Base-by-base conservation (phyloP, 2,797 vertebrate genomes). In the Pipistrellus pygmaeus region DNA sequence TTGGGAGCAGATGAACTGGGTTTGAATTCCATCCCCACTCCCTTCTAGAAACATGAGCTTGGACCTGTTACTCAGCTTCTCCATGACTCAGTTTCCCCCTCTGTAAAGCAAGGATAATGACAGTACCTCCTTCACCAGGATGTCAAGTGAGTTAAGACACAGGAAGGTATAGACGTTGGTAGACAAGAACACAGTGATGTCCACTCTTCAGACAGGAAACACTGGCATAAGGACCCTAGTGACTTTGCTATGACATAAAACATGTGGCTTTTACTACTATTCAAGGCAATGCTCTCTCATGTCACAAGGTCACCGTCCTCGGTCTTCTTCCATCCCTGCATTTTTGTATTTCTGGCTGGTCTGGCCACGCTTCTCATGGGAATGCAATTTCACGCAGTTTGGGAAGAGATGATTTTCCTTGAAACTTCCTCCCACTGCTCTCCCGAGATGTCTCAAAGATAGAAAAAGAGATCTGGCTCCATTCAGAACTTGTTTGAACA, bases 401-500 rank as follows among this genome's bases (percentile, higher is more conserved):
- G 91, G 77, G 69, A 82, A 91, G 41, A 91, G 85, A 82, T 12
- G 78, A 64, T 55, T 32, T 76, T 85, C 81, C 89, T 44, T 46
- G 91, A 94, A 89, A 90, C 94, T 83, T 95, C 93, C 57, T 13
- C 92, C 94, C 44, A 1, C 15, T 91, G 93, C 78, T 69, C 78
- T 91, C 95, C 76, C 0, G 15, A 91, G 90, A 96, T 81, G 71
- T 62, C 88, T 88, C 53, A 14, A 87, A 97, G 96, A 96, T 91
- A 95, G 89, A 83, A 75, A 93, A 69, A 71, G 2, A 23, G 83
- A 75, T 57, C n/a, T 95, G 95, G 96, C 96, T 92, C 85, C 0
- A 0, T 32, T 76, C 62, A 13, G 76, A 85, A 94, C 93, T 93
- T 77, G 90, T 93, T 88, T 94, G 97, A 95, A 95, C 93, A 75